Evolutionary conservation across 1,140 invertebrate genomes (phyloP), one percentile per base, ranked within the genome.

Genomic region (Plodia interpunctella): DNA sequence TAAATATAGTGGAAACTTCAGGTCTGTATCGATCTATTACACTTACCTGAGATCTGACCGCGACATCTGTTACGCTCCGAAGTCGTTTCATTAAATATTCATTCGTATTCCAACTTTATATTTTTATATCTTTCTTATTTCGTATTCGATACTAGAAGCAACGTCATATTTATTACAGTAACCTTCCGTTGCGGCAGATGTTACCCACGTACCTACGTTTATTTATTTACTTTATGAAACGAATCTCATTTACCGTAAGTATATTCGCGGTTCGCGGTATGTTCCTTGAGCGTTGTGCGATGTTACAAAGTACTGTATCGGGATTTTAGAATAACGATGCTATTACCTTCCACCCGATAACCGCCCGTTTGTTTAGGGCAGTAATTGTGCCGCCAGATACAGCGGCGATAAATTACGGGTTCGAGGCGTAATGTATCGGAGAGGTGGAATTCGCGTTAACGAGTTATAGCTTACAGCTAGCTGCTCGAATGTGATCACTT

Each of bases 311-410:
- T 15, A n/a, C 38, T 44, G 38, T 15, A 44, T 44, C 38, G 38
- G 38, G 38, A 44, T 53, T 53, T 66, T 68, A 58, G 55, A 66
- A 53, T 63, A 63, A 63, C 65, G 51, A 59, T 49, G 59, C 53
- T 61, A 61, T 63, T 54, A 59, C 60, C 56, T 62, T 64, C 60
- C 50, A 28, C 52, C 55, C 62, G 65, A 72, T 78, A 72, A 74
- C 69, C 70, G 66, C 72, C 68, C 63, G 63, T 80, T 80, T 77
- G 69, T 74, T 81, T 69, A 70, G 62, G 52, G 52, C 54, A 66
- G 76, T 78, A 76, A 83, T 79, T 74, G 69, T 72, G 60, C 64
- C 70, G 68, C 66, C 62, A 74, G 67, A 75, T 75, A 70, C 28
- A 67, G 60, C 56, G 53, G 49, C 68, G 66, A 79, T 78, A 78